phyloP scores from a whole-genome alignment of 2,113 vertebrate species.

The Brienomyrus longianalis region DNA sequence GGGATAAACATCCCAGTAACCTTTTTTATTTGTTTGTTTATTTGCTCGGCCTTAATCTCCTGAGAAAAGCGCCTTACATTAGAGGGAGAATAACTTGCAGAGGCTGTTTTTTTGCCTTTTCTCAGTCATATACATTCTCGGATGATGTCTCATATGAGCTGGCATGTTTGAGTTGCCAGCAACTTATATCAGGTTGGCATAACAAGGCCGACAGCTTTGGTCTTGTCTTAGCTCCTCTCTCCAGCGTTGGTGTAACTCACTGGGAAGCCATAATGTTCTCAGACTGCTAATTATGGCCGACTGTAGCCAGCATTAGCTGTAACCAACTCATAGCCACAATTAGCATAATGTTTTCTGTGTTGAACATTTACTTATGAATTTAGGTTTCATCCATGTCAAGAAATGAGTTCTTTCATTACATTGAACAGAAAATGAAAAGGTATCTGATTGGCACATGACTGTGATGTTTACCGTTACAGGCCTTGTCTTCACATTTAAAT shows the following conservation, averaged over 20 bases:
- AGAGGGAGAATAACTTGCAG: too few relatives aligned
- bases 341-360: not conserved
- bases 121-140: not conserved
- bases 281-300: not conserved
- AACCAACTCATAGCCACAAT: not conserved
- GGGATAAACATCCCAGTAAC: too few relatives aligned
- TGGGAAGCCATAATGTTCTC: not conserved
- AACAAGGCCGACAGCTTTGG: not conserved
- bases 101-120: not conserved
- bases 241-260: not conserved
- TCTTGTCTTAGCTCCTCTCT: not conserved
- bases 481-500: not conserved
- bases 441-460: not conserved
- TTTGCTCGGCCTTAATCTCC: too few relatives aligned
- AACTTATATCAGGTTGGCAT: not conserved
- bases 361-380: not conserved
- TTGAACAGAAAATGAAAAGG: not conserved
- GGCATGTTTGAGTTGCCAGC: not conserved
- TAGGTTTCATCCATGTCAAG: not conserved
- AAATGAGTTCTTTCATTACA: not conserved
- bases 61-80: too few relatives aligned
- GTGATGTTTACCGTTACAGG: not conserved
- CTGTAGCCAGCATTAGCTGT: not conserved
- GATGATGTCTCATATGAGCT: not conserved
- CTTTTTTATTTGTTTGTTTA: too few relatives aligned